Percentiles rank a stretch among this genome's conserved stretches.
phyloP scores from a whole-genome alignment of 2,888 invertebrate species.

The Aporophyla nigra region DNA sequence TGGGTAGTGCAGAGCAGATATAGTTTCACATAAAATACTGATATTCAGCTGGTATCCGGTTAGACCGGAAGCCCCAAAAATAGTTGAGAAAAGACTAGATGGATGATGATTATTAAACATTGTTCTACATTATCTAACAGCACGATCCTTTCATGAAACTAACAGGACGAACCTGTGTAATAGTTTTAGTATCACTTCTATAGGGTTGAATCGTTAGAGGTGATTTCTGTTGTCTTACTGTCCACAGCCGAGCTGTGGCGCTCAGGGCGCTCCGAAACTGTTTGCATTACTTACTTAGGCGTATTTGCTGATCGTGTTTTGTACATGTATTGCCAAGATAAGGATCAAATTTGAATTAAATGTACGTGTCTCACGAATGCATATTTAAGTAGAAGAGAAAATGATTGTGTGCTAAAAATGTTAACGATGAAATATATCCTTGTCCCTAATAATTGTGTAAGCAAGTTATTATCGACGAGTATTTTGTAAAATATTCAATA shows the following conservation, averaged over 20 bases:
- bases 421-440: not conserved
- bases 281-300: slow-evolving; percentile 67
- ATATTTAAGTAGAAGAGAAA: slow-evolving; percentile 6
- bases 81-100: no score
- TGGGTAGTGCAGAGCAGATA: no score
- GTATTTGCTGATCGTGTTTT: slow-evolving; percentile 69
- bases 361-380: slow-evolving; percentile 16
- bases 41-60: no score
- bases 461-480: not conserved
- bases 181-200: no score
- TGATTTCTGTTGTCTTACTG: slow-evolving; percentile 20
- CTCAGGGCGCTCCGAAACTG: slow-evolving; percentile 48
- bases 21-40: no score
- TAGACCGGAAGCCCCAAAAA: no score
- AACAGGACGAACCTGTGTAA: no score
- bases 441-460: not conserved
- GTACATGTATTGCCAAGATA: slow-evolving; percentile 61
- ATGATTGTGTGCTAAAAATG: slow-evolving; percentile 10
- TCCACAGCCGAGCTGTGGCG: slow-evolving; percentile 24
- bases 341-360: slow-evolving; percentile 58
- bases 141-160: not conserved
- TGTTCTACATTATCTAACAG: not conserved
- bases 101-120: not conserved
- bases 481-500: not conserved
- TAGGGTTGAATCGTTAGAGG: not conserved